phyloP scores from a whole-genome alignment of 2,797 vertebrate genomes.

The Siniperca obscura region DNA sequence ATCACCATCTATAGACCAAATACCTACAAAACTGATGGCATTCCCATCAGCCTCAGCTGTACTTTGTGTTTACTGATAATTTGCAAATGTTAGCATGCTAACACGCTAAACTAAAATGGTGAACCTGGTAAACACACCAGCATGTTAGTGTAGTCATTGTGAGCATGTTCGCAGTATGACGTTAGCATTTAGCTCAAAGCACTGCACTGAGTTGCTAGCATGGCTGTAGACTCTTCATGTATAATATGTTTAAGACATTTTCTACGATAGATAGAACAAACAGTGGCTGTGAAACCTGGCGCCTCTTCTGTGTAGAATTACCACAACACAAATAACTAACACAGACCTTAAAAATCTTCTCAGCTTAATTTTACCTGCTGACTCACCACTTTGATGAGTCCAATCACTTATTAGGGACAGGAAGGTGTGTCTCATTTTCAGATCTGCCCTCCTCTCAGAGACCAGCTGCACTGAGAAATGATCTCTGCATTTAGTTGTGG shows the following conservation, averaged over 20 bases:
- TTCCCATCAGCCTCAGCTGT: too few species aligned
- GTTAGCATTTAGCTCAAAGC: not conserved
- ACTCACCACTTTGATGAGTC: conserved; percentile 43
- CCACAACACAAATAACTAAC: not conserved
- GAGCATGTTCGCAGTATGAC: not conserved
- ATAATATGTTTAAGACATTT: too few species aligned
- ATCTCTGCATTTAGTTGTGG: conserved; percentile 43
- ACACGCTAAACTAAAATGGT: not conserved
- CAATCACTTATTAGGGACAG: conserved; percentile 54
- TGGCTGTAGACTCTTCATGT: too few species aligned
- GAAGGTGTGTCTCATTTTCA: conserved; percentile 52
- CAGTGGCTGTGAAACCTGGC: not conserved
- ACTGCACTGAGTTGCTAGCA: not conserved
- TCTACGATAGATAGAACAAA: not conserved
- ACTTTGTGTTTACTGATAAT: not conserved
- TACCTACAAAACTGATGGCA: too few species aligned
- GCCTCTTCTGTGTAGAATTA: not conserved
- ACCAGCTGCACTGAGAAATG: conserved; percentile 50
- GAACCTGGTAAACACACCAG: not conserved
- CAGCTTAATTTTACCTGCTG: conserved; percentile 31
- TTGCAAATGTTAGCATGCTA: not conserved
- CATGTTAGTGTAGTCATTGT: too few species aligned
- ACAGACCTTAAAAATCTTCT: not conserved
- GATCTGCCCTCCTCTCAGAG: conserved; percentile 36
- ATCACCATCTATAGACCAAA: not conserved